Percentiles rank a stretch among this genome's conserved stretches.
Conservation (phyloP, 2,888 invertebrate species). For the Empis stercorea region DNA sequence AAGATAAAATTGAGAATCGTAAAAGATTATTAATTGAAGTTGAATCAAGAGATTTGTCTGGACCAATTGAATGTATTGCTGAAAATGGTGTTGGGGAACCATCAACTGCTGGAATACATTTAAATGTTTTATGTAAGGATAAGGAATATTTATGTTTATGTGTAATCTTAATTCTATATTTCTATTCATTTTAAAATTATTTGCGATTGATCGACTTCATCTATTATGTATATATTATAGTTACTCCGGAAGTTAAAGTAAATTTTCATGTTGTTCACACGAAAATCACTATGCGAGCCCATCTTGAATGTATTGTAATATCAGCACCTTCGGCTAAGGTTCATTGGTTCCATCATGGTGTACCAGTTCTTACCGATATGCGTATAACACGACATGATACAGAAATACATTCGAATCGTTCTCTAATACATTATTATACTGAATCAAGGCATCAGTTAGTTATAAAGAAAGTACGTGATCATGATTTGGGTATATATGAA, state of each 20-base stretch:
- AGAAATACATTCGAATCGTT: constrained; percentile 30
- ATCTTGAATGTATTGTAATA: constrained; percentile 53
- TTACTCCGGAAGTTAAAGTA: constrained; percentile 58
- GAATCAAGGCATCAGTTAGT: constrained; percentile 50
- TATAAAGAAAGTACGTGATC: constrained; percentile 50
- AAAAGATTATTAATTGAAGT: constrained; percentile 30
- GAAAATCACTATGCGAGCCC: constrained; percentile 54
- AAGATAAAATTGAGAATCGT: constrained; percentile 24
- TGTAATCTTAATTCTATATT: neutral
- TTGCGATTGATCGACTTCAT: no score
- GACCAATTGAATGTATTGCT: constrained; percentile 59
- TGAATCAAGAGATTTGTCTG: constrained; percentile 49
- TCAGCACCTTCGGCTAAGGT: constrained; percentile 58
- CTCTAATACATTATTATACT: constrained; percentile 40
- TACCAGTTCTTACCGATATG: constrained; percentile 36
- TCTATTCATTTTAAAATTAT: no score
- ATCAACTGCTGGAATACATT: constrained; percentile 49
- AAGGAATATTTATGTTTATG: neutral
- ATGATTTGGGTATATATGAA: constrained; percentile 65
- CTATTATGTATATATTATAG: no score
- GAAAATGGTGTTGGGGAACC: constrained; percentile 64
- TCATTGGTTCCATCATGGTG: constrained; percentile 52
- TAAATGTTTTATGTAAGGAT: constrained; percentile 62
- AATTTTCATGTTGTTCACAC: constrained; percentile 59
- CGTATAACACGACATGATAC: constrained; percentile 34